phyloP scores from a whole-genome alignment of 2,113 vertebrate species.

The Amphiprion percula region DNA sequence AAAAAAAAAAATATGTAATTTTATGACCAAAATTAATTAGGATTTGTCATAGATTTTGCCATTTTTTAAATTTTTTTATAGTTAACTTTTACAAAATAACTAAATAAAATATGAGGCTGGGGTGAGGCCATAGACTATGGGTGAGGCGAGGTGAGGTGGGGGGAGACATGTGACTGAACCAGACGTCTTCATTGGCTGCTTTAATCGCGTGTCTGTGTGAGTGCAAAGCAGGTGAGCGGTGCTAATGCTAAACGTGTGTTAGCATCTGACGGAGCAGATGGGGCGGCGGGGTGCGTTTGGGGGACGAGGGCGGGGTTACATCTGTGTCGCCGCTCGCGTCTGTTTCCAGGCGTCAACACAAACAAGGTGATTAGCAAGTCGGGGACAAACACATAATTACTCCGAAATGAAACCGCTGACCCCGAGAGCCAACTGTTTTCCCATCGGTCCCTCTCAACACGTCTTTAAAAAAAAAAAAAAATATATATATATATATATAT shows the following conservation, averaged over 20 bases:
- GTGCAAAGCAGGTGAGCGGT: slow-evolving; percentile 40
- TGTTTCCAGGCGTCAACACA: slow-evolving; percentile 58
- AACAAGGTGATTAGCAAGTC: slow-evolving; percentile 72
- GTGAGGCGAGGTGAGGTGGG: no score
- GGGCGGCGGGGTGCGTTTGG: slow-evolving; percentile 66
- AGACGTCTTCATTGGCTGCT: slow-evolving; percentile 32
- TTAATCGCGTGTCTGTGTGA: slow-evolving; percentile 21
- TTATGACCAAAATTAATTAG: no score
- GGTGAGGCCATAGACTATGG: no score
- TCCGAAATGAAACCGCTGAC: slow-evolving; percentile 54
- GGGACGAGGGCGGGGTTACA: slow-evolving; percentile 76
- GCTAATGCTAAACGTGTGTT: slow-evolving; percentile 44
- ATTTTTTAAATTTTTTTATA: no score
- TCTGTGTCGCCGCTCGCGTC: slow-evolving; percentile 68
- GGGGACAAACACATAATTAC: slow-evolving; percentile 55
- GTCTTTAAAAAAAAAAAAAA: background rate
- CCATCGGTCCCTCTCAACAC: slow-evolving; percentile 14
- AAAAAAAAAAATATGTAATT: no score
- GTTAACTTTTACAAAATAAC: no score
- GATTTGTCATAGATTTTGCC: no score
- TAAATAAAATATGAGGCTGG: no score
- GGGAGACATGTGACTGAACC: slow-evolving; percentile 19
- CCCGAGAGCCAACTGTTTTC: slow-evolving; percentile 30
- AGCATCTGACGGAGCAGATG: slow-evolving; percentile 76
- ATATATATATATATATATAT: no score